A percentile compares a stretch with the other conserved stretches of the same genome.
Evolutionary conservation across 2,888 invertebrate species (phyloP).

Genomic region (Geophilus truncorum): DNA sequence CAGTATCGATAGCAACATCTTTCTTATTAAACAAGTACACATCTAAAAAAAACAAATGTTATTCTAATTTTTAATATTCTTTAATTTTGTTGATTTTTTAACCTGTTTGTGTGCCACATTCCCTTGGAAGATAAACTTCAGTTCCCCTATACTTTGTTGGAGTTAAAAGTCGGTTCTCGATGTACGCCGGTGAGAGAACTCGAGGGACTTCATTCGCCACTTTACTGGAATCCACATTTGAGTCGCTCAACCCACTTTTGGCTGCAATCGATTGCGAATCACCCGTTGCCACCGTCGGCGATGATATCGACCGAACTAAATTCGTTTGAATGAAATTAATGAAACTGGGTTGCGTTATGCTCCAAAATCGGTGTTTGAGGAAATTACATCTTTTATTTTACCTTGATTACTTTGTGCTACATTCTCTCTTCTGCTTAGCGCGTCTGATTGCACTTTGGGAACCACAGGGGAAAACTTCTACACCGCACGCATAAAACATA

Average conservation of each 20-base stretch:
- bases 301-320: background rate
- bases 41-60: conserved; percentile 2
- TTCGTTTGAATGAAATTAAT: background rate
- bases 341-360: background rate
- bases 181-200: conserved; percentile 40
- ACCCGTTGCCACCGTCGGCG: conserved; percentile 40
- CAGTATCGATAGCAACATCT: conserved; percentile 28
- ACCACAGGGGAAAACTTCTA: background rate
- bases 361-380: background rate
- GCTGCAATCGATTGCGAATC: conserved; percentile 39
- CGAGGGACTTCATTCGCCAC: background rate
- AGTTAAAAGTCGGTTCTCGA: conserved; percentile 53
- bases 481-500: too few relatives aligned
- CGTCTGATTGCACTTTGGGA: background rate
- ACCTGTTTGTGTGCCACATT: conserved; percentile 37
- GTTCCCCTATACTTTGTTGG: conserved; percentile 54
- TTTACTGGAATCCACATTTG: background rate
- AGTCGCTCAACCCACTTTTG: background rate
- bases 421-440: conserved; percentile 61
- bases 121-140: conserved; percentile 20
- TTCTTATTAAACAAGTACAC: background rate
- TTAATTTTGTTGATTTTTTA: background rate
- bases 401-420: conserved; percentile 67
- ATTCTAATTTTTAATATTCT: too few relatives aligned
- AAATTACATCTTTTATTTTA: conserved; percentile 54